Percentiles rank a stretch among this genome's conserved stretches.
phyloP scores from a whole-genome alignment of 37 sponge, comb jelly and placozoan genomes.

The Halisarca cf. caerulea region DNA sequence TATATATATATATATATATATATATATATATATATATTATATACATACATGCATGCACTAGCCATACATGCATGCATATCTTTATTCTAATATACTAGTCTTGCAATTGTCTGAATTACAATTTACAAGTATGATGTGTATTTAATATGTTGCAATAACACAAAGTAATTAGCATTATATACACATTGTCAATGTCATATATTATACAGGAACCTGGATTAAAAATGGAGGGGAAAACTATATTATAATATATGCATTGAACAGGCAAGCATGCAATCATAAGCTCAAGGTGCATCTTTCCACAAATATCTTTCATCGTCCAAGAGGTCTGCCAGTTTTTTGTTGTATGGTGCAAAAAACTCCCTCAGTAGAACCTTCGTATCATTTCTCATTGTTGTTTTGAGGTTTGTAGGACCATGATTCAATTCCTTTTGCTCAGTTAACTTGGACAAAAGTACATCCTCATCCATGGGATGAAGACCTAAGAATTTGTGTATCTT shows the following conservation, averaged over 20 bases:
- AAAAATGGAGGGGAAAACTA: too few species aligned
- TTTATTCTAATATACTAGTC: too few species aligned
- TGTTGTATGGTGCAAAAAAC: neutral
- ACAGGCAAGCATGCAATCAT: too few species aligned
- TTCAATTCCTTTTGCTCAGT: neutral
- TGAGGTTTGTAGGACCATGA: neutral
- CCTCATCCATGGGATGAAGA: neutral
- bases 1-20: too few species aligned
- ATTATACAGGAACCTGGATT: too few species aligned
- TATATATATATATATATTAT: neutral
- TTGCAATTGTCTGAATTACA: too few species aligned
- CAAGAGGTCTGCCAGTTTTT: neutral
- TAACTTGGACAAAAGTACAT: neutral
- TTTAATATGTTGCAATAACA: neutral
- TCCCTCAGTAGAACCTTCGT: neutral
- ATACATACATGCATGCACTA: neutral
- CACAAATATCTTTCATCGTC: neutral
- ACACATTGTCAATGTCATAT: too few species aligned
- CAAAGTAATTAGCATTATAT: neutral
- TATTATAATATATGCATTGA: too few species aligned
- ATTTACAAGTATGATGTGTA: neutral
- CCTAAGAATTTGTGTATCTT: neutral
- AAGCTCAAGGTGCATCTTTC: neutral
- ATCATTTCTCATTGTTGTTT: neutral
- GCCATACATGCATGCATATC: too few species aligned